These are phyloP conservation scores for Sarcophaga rosellei DNA, from an alignment of 2,888 invertebrate genomes.

Conservation along the genomic window DNA sequence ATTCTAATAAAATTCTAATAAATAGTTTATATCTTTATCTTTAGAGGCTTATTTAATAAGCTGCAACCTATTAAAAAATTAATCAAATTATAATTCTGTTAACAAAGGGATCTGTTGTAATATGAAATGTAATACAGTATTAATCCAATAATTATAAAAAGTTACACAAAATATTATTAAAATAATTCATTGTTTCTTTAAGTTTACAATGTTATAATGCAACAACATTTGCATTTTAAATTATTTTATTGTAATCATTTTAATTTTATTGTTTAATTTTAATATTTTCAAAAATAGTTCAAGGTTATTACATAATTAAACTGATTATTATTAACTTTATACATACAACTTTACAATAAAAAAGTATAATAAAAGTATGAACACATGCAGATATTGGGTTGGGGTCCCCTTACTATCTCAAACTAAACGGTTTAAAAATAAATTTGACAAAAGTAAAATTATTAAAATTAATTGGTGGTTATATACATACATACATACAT, in stretches of 20 bases:
- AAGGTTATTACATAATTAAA: neutral
- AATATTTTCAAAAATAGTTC: neutral
- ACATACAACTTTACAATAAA: neutral
- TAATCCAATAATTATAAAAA: no score
- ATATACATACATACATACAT: no score
- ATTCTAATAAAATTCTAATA: no score
- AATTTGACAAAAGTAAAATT: neutral
- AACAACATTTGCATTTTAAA: neutral
- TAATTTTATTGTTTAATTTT: neutral
- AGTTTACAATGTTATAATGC: no score
- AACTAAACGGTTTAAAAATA: neutral
- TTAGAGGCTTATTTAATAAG: neutral
- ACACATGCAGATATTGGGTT: no score
- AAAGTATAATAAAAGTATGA: no score
- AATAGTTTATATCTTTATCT: no score
- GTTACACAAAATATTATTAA: no score
- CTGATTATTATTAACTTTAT: neutral
- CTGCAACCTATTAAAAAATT: neutral
- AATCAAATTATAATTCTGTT: neutral
- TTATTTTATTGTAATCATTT: neutral
- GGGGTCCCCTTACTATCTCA: no score
- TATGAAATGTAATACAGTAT: no score
- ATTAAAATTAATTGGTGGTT: neutral
- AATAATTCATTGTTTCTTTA: no score
- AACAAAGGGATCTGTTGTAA: no score